Base-by-base conservation (phyloP, 2,888 invertebrate genomes). In the Drosophila setosimentum region DNA sequence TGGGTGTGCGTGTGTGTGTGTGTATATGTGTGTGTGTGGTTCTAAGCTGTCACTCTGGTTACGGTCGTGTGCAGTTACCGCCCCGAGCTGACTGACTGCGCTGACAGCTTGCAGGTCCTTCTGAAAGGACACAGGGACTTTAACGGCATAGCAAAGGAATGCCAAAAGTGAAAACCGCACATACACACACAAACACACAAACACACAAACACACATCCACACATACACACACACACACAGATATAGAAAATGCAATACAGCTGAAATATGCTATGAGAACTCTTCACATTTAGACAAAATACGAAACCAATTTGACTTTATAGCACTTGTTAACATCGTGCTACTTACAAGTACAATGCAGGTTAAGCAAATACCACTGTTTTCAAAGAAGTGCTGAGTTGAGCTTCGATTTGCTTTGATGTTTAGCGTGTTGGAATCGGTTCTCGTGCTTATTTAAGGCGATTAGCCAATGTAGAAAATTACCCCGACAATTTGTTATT, bases 41-140 rank as follows among this genome's bases (percentile, higher is more conserved):
- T 45, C 62, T 66, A 40, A 53, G 59, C 80, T 76, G 80, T 76
- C 79, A 79, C 59, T 79, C 69, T 57, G 54, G 37, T 59, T 74
- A 69, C 66, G 62, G 35, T 48, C 65, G 50, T 63, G 57, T 60
- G 59, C 72, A 65, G 62, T 53, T 35, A 29, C 58, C 42, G 64
- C 68, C 67, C 61, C 29, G 37, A 73, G 73, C 73, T 76, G 68
- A 67, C 63, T 67, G 63, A 73, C 58, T 71, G 61, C 61, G 64
- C 78, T 78, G 78, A 78, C 78, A 78, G 67, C 67, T 62, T 29
- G 68, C 79, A 78, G 67, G 54, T 68, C 48, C 64, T 58, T 62
- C 49, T 37, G 33, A 57, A 42, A n/a, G 40, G 33, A 16, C 29
- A 11, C 1, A 27, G 50, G 24, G 70, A 68, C 76, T 76, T 80